Percentiles rank a stretch among this genome's conserved stretches.
Evolutionary conservation across 2,113 vertebrate genomes (phyloP).

Genomic region (Zapornia atra): DNA sequence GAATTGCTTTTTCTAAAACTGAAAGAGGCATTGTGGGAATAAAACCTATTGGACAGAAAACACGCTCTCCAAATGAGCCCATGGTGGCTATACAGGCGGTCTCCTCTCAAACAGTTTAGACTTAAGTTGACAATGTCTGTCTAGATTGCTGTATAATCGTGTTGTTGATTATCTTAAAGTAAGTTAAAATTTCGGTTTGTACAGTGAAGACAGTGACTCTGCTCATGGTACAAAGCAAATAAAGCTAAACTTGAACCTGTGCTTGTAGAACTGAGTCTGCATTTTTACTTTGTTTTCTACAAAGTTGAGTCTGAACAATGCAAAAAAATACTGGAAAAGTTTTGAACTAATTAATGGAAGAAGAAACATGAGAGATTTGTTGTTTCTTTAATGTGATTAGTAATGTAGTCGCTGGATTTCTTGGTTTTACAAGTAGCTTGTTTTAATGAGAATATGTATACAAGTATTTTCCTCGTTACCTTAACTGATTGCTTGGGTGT

Average conservation of each 20-base stretch:
- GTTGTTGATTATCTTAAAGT: conserved; percentile 10
- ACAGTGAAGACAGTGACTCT: background rate
- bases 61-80: background rate
- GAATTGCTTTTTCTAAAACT: background rate
- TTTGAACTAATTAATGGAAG: background rate
- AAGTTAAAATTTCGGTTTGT: background rate
- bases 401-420: background rate
- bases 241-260: background rate
- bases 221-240: background rate
- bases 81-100: background rate
- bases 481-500: background rate
- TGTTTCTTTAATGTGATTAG: background rate
- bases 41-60: background rate
- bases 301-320: background rate
- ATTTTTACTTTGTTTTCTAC: background rate
- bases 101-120: background rate
- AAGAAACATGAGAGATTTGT: background rate
- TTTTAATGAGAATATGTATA: background rate
- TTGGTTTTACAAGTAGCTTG: background rate
- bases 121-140: background rate
- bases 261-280: background rate
- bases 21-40: background rate
- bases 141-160: background rate
- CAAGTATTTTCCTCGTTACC: background rate
- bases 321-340: background rate